Evolutionary conservation across 2,113 vertebrate genomes (phyloP).

Genomic region (Balaeniceps rex): DNA sequence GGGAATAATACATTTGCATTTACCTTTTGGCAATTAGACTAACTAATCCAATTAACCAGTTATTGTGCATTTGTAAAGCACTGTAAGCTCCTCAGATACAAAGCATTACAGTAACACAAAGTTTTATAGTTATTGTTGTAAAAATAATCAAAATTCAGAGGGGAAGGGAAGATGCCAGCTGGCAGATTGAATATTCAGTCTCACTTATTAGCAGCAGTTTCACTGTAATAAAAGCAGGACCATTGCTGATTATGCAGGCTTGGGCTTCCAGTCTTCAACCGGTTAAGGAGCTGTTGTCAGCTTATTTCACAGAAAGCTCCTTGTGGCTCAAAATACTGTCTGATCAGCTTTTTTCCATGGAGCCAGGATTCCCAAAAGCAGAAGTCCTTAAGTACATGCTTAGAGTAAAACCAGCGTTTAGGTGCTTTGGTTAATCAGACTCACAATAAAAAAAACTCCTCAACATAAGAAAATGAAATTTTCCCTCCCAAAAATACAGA

Average conservation of each 20-base stretch:
- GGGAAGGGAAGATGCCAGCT: slow-evolving; percentile 32
- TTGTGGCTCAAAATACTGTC: slow-evolving; percentile 26
- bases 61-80: not conserved
- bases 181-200: slow-evolving; percentile 10
- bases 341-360: slow-evolving; percentile 19
- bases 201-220: slow-evolving; percentile 2
- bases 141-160: slow-evolving; percentile 37
- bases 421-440: not conserved
- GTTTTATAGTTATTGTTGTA: slow-evolving; percentile 4
- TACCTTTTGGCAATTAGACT: not conserved
- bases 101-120: not conserved
- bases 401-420: not conserved
- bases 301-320: slow-evolving; percentile 31
- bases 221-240: not conserved
- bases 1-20: not conserved
- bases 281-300: slow-evolving; percentile 55
- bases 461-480: not conserved
- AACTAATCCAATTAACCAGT: slow-evolving; percentile 2
- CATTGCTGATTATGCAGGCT: not conserved
- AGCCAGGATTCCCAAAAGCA: not conserved
- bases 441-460: not conserved
- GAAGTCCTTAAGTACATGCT: not conserved
- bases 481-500: not conserved
- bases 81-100: not conserved
- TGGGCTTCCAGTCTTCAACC: slow-evolving; percentile 33